Base-by-base conservation (phyloP, 1,140 invertebrate genomes). In the Ceratitis capitata region DNA sequence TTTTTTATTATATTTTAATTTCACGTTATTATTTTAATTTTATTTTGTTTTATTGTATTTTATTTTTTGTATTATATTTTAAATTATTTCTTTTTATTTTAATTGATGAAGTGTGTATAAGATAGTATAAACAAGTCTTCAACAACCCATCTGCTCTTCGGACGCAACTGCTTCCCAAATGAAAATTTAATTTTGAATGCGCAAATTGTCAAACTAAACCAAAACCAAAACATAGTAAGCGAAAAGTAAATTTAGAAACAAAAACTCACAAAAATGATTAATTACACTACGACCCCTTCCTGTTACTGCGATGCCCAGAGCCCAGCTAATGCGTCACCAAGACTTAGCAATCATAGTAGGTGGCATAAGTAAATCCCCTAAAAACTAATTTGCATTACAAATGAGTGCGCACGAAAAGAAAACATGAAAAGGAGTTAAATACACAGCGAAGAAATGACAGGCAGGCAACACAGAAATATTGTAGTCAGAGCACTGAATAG, bases 351-450 rank as follows among this genome's bases (percentile, higher is more conserved):
- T 69, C 32, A 19, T 35, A 3, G 61, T 69, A 69, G 61, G 61
- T 32, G 61, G 61, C 61, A 69, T 69, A 35, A 69, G 29, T 39
- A 69, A 69, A 69, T 69, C 61, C 32, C 61, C 61, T 69, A 69
- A 69, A 69, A 69, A 39, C 69, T 45, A 78, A 78, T 78, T 78
- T 78, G 69, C 69, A 45, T 78, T 78, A 78, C 39, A 78, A 78
- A 78, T 78, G 39, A 78, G 39, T 78, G 69, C 39, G 39, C 23
- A 45, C 23, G 32, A 74, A 45, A 42, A 74, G 39, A 42, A 74
- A 69, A 69, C 29, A 35, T 10, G 39, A 69, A 39, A 69, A 39
- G 61, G 61, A 69, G 32, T 39, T 69, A 32, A 69, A 39, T 69
- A 4, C 26, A 69, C 14, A 69, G 7, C 29, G 61, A 23, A 69